Evolutionary conservation across 2,113 vertebrate genomes (phyloP).

Genomic region (Petromus typicus): DNA sequence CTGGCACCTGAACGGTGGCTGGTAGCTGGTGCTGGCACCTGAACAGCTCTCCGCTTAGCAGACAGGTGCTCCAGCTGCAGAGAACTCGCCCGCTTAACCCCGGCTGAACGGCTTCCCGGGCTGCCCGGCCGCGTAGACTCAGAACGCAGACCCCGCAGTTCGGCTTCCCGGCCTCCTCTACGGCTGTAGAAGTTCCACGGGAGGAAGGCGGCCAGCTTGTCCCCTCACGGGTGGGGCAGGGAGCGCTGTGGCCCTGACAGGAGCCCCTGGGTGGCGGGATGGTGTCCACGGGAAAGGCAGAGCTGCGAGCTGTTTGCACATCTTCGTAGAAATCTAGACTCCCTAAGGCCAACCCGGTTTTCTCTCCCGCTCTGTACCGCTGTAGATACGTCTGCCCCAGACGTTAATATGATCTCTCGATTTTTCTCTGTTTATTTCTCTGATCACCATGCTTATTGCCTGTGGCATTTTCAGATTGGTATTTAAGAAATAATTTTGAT

Average conservation of each 20-base stretch:
- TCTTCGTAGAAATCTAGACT: neutral
- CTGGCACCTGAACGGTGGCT: neutral
- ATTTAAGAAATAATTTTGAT: conserved; percentile 31
- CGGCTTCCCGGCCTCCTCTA: neutral
- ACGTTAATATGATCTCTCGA: neutral
- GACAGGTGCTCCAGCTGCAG: neutral
- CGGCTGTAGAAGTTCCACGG: neutral
- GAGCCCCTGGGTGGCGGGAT: neutral
- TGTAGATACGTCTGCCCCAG: neutral
- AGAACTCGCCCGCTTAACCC: neutral
- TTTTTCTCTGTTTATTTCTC: neutral
- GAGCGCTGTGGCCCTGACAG: neutral
- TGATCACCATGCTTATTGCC: neutral
- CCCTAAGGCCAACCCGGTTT: neutral
- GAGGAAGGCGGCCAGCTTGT: neutral
- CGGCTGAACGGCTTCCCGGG: neutral
- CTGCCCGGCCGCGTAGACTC: neutral
- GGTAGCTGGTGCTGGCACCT: neutral
- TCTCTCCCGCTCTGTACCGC: neutral
- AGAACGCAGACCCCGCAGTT: neutral
- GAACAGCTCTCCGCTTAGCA: neutral
- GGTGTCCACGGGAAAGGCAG: neutral
- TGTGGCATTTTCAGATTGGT: neutral
- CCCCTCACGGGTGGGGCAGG: neutral
- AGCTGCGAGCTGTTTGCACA: neutral